Conservation (phyloP, 2,888 invertebrate genomes). For the Muschampia staudingeri region DNA sequence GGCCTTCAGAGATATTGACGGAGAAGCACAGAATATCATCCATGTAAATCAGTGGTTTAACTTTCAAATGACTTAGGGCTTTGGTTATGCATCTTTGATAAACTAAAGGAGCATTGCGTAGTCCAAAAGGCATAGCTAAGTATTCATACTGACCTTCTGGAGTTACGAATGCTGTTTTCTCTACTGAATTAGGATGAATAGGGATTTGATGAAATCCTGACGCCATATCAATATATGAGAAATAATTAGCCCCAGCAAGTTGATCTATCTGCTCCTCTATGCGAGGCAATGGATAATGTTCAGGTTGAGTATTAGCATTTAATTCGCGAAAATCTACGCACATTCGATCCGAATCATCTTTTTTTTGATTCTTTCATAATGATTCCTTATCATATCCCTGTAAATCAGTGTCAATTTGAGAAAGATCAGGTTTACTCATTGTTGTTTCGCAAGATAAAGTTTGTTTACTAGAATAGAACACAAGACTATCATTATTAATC, state of each 20-base stretch:
- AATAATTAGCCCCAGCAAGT: background rate
- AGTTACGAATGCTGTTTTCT: no score
- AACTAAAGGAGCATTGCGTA: no score
- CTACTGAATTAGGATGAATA: no score
- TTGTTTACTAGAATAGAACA: background rate
- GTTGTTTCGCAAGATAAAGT: background rate
- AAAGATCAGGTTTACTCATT: constrained; percentile 33
- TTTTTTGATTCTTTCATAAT: constrained; percentile 63
- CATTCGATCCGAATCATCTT: constrained; percentile 67
- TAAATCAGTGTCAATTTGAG: constrained; percentile 58
- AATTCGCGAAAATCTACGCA: constrained; percentile 64
- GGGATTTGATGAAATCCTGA: no score
- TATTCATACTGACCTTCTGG: no score
- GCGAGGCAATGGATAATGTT: background rate
- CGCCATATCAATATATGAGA: no score
- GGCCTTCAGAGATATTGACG: no score
- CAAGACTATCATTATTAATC: constrained; percentile 50
- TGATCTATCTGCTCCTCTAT: background rate
- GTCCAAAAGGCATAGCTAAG: no score
- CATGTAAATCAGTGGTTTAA: no score
- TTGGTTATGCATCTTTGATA: no score
- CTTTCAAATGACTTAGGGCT: no score
- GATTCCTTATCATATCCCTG: background rate
- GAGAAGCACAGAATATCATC: no score
- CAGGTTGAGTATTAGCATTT: constrained; percentile 1